A percentile compares a stretch with the other conserved stretches of the same genome.
phyloP scores from a whole-genome alignment of 1,140 invertebrate species.

The Drosophila albomicans region DNA sequence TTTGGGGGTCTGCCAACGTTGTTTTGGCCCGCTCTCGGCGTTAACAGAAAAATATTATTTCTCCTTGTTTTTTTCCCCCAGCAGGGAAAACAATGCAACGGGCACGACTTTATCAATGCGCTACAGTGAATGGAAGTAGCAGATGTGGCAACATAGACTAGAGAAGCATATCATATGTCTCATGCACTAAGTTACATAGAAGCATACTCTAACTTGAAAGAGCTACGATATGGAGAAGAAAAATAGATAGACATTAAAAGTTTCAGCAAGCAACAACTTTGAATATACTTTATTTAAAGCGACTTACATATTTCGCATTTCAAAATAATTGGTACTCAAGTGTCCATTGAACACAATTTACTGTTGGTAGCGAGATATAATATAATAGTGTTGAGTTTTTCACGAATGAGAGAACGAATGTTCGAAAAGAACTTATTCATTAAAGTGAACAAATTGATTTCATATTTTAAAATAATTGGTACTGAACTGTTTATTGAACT shows the following conservation, averaged over 20 bases:
- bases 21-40: slow-evolving; percentile 12
- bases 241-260: background rate
- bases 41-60: slow-evolving; percentile 42
- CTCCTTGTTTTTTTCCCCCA: background rate
- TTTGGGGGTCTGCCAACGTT: slow-evolving; percentile 34
- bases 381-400: too few species aligned
- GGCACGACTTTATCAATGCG: background rate
- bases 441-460: too few species aligned
- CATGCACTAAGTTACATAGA: too few species aligned
- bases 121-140: background rate
- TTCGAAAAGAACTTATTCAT: too few species aligned
- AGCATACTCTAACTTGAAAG: background rate
- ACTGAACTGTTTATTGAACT: too few species aligned
- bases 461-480: too few species aligned
- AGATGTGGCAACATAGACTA: background rate
- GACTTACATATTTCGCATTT: background rate
- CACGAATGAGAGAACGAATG: too few species aligned
- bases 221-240: background rate
- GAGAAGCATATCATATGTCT: too few species aligned
- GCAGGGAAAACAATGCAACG: background rate
- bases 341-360: too few species aligned
- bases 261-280: background rate
- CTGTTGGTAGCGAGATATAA: too few species aligned
- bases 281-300: background rate
- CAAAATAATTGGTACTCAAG: background rate